Base-by-base conservation (phyloP, 53 echinoderm and acorn worm genomes). In the Crossaster papposus region DNA sequence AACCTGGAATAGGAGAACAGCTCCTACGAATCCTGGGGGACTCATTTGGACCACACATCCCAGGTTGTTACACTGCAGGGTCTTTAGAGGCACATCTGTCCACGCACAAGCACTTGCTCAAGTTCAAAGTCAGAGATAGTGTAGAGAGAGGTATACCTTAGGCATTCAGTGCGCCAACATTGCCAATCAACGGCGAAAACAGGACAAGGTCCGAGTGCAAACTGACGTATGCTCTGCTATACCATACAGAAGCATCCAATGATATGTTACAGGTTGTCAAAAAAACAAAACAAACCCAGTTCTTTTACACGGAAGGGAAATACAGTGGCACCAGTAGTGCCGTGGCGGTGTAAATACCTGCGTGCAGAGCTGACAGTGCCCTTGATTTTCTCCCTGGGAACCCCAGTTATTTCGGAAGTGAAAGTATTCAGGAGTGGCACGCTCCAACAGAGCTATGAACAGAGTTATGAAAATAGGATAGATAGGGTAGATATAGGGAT, bases 11-110 rank as follows among this genome's bases (percentile, higher is more conserved):
- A 34, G 85, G 72, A 62, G 76, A 77, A 44, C 44, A 31, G 14
- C 23, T 14, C n/a, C 50, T 28, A 15, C 23, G 33, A 65, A 28
- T 87, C 87, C 87, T 87, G 53, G 72, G 76, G 76, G 87, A 76
- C 77, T 87, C 87, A 77, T 87, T 87, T 63, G 87, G 87, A 87
- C 87, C 87, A 87, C 87, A 87, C 87, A 87, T 10, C 2, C 10
- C 34, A 74, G 36, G 44, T 37, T 6, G 55, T 34, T 65, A 37
- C 28, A 44, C 33, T 37, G 83, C 38, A 32, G 36, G 64, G 36
- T 37, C 70, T 70, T 70, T 65, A 64, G 38, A 44, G 36, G 36
- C 51, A 5, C 54, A 54, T 72, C 84, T 84, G 84, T 84, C 84
- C 52, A 36, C 84, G 72, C 72, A 8, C 72, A 72, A 54, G 72